These are phyloP conservation scores for Elmis aenea DNA, from an alignment of 2,888 invertebrate genomes.

Conservation along the genomic window DNA sequence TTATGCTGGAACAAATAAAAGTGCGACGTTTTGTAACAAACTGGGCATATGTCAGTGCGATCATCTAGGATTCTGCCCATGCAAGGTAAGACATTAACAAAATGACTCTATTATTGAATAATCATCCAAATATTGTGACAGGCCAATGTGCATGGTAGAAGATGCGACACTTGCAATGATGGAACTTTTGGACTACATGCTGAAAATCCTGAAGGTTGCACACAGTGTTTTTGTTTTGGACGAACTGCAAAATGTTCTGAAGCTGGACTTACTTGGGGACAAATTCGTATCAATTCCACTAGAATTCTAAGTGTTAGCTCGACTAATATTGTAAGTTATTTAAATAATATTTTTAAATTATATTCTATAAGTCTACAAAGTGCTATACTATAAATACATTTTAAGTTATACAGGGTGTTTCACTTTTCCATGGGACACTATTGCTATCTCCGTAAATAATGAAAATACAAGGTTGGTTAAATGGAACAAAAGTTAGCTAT, in stretches of 20 bases:
- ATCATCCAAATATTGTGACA: conserved; percentile 38
- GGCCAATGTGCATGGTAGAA: conserved; percentile 77
- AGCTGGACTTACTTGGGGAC: conserved; percentile 77
- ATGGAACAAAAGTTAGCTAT: no score
- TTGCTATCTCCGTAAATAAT: no score
- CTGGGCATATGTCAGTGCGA: conserved; percentile 67
- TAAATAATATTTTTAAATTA: no score
- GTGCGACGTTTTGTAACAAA: conserved; percentile 41
- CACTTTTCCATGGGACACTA: no score
- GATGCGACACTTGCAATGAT: conserved; percentile 77
- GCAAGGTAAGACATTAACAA: conserved; percentile 82
- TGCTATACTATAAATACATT: no score
- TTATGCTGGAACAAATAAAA: conserved; percentile 60
- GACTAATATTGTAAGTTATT: no score
- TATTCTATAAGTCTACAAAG: no score
- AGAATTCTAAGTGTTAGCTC: no score
- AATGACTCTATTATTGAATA: conserved; percentile 1
- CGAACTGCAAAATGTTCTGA: conserved; percentile 75
- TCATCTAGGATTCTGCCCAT: conserved; percentile 79
- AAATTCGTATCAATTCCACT: conserved; percentile 59
- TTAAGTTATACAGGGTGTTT: no score
- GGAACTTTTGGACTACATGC: conserved; percentile 81
- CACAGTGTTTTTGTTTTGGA: conserved; percentile 94
- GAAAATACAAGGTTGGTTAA: no score
- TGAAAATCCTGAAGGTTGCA: conserved; percentile 82